phyloP scores from a whole-genome alignment of 1,140 invertebrate genomes.

The Papilio polytes region DNA sequence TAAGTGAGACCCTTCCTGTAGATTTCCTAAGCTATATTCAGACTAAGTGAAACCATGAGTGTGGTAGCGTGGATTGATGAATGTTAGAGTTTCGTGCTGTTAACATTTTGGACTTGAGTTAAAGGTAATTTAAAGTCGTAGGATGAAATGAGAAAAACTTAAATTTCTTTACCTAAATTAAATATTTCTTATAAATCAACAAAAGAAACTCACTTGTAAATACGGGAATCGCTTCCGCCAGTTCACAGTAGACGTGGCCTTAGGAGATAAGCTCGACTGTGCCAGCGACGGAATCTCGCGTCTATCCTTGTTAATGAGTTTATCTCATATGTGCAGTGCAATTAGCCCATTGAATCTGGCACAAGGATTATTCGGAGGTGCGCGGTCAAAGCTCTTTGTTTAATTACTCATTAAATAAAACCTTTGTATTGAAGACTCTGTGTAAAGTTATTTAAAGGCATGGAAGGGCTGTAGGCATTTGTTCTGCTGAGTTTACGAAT shows the following conservation, averaged over 20 bases:
- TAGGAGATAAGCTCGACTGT: slow-evolving; percentile 70
- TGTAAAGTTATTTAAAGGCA: background rate
- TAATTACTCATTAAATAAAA: slow-evolving; percentile 44
- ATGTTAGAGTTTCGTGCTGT: background rate
- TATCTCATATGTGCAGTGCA: slow-evolving; percentile 79
- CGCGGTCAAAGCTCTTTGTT: slow-evolving; percentile 64
- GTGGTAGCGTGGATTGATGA: background rate
- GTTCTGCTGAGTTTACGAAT: too few relatives aligned
- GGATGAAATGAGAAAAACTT: background rate
- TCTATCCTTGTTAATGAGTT: slow-evolving; percentile 83
- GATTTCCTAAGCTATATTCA: background rate
- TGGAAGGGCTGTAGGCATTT: background rate
- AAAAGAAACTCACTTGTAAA: background rate
- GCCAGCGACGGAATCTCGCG: slow-evolving; percentile 74
- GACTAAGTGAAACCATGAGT: background rate
- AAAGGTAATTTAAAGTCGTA: background rate
- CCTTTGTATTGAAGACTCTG: slow-evolving; percentile 26
- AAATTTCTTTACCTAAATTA: background rate
- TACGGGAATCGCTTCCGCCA: slow-evolving; percentile 42
- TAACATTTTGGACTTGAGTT: background rate
- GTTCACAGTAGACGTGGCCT: slow-evolving; percentile 35
- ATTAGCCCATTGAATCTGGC: slow-evolving; percentile 78
- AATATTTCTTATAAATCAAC: background rate
- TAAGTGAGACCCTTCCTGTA: background rate
- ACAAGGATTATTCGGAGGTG: slow-evolving; percentile 71